Percentiles rank a stretch among this genome's conserved stretches.
Conservation (phyloP, 2,888 invertebrate genomes). For the Lithophane leautieri region DNA sequence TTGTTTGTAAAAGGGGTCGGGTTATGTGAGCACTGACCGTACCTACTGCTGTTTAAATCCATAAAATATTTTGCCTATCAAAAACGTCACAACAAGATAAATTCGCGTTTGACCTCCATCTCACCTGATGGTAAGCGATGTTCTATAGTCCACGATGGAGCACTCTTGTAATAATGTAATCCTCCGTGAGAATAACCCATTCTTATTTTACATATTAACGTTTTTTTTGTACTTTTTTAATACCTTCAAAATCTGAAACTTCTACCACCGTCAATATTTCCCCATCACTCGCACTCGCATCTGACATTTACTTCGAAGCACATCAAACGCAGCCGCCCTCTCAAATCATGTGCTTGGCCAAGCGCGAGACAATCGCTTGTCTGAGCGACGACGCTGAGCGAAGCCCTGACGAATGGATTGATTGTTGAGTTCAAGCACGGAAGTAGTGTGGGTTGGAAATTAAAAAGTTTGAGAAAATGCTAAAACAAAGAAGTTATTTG, state of each 20-base stretch:
- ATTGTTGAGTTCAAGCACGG: constrained; percentile 21
- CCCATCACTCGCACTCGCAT: constrained; percentile 19
- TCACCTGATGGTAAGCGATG: no score
- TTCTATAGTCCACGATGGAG: no score
- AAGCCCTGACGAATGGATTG: constrained; percentile 48
- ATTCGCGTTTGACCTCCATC: no score
- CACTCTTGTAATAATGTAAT: no score
- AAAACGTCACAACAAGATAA: no score
- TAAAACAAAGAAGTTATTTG: neutral
- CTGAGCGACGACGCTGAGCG: constrained; percentile 38
- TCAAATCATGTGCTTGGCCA: constrained; percentile 63
- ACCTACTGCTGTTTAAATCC: no score
- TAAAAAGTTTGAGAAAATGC: neutral
- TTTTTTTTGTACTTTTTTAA: no score
- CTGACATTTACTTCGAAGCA: constrained; percentile 24
- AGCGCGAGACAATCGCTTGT: constrained; percentile 65
- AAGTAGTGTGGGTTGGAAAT: neutral
- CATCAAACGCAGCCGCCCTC: constrained; percentile 48
- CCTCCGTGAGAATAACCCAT: no score
- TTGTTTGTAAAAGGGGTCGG: no score
- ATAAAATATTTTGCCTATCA: no score
- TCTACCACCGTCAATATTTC: neutral
- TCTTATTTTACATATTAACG: no score
- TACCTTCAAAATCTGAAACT: neutral
- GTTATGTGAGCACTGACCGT: no score